phyloP scores from a whole-genome alignment of 2,888 invertebrate species.

The Physocephala rufipes region DNA sequence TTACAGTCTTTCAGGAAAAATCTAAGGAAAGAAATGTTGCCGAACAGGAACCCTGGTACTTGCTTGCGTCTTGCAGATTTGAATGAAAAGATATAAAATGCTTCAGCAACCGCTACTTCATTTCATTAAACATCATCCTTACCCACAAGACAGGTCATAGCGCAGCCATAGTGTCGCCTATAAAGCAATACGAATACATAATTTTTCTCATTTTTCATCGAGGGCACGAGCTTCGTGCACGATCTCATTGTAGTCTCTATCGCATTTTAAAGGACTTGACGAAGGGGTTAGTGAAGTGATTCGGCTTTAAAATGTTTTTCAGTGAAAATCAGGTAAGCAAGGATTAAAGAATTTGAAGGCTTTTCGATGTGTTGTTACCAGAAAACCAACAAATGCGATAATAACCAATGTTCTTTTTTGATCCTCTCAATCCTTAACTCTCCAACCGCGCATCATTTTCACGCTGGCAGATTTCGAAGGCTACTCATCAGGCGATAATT shows the following conservation, averaged over 20 bases:
- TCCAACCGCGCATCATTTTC: not conserved
- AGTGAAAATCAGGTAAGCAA: no score
- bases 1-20: no score
- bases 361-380: no score
- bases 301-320: no score
- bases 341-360: no score
- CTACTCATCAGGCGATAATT: conserved; percentile 50
- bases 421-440: conserved; percentile 24
- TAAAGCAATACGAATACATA: not conserved
- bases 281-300: no score
- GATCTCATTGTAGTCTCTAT: no score
- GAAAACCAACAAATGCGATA: no score
- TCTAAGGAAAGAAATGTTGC: not conserved
- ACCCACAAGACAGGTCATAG: conserved; percentile 37
- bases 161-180: no score
- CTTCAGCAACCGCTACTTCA: conserved; percentile 27
- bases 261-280: no score
- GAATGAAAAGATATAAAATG: conserved; percentile 43
- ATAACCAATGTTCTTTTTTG: not conserved
- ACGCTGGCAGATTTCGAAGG: conserved; percentile 3
- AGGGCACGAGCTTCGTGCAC: no score
- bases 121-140: conserved; percentile 37
- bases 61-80: conserved; percentile 19
- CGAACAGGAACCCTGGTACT: conserved; percentile 14
- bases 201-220: no score